Percentiles rank a stretch among this genome's conserved stretches.
Evolutionary conservation across 1,140 invertebrate species (phyloP).

Genomic region (Ceratosolen fusciceps): DNA sequence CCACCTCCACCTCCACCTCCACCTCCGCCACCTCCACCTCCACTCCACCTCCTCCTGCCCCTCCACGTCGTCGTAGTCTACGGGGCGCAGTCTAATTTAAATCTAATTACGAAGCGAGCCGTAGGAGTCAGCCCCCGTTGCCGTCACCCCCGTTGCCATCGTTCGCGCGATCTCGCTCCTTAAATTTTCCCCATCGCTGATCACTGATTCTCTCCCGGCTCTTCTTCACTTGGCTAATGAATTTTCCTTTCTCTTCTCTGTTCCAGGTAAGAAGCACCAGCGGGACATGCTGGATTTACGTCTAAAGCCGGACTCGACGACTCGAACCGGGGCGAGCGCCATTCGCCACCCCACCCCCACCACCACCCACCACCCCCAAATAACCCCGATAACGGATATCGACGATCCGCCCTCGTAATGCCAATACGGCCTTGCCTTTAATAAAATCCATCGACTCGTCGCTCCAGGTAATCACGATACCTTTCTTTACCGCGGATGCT

Average conservation of each 20-base stretch:
- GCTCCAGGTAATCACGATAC: too few species aligned
- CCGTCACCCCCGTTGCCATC: background rate
- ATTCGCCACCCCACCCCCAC: too few species aligned
- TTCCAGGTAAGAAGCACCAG: conserved; percentile 49
- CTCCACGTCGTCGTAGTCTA: too few species aligned
- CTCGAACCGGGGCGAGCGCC: too few species aligned
- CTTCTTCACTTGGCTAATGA: conserved; percentile 19
- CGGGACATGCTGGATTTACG: conserved; percentile 4
- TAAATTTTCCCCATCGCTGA: conserved; percentile 29
- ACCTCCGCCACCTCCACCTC: background rate
- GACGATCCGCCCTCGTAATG: too few species aligned
- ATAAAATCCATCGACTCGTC: too few species aligned
- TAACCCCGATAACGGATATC: too few species aligned
- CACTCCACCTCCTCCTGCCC: too few species aligned
- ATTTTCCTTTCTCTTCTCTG: conserved; percentile 45
- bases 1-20: conserved; percentile 25
- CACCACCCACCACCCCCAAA: too few species aligned
- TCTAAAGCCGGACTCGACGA: background rate
- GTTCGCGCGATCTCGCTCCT: background rate
- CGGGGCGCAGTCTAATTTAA: conserved; percentile 48
- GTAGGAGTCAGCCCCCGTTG: conserved; percentile 19
- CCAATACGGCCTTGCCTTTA: too few species aligned
- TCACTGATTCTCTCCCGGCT: conserved; percentile 39
- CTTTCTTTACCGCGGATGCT: too few species aligned
- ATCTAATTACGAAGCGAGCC: conserved; percentile 42